Percentiles rank a stretch among this genome's conserved stretches.
Conservation (phyloP, 2,797 vertebrate genomes). For the Muraenolepis orangiensis region DNA sequence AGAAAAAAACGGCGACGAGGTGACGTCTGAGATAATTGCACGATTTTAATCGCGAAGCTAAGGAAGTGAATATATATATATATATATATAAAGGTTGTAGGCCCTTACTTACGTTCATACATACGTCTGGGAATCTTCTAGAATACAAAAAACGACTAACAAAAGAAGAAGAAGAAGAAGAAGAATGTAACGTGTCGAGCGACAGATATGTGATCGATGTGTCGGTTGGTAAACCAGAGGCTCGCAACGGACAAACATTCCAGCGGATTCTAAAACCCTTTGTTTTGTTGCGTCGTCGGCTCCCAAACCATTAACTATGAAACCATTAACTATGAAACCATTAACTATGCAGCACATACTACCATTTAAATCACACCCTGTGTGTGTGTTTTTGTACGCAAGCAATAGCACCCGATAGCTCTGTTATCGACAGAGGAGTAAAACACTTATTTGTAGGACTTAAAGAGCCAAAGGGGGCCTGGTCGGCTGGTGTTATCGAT, state of each 20-base stretch:
- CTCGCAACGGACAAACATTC: slow-evolving; percentile 65
- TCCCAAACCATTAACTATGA: slow-evolving; percentile 66
- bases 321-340: slow-evolving; percentile 63
- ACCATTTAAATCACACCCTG: slow-evolving; percentile 43
- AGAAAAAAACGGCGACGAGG: slow-evolving; percentile 67
- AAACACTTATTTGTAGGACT: slow-evolving; percentile 29
- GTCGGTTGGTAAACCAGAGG: slow-evolving; percentile 38
- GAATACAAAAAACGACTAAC: slow-evolving; percentile 4
- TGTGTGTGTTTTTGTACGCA: slow-evolving; percentile 43
- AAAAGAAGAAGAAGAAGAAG: background rate
- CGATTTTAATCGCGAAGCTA: slow-evolving; percentile 58
- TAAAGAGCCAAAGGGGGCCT: slow-evolving; percentile 66
- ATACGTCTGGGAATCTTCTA: slow-evolving; percentile 23
- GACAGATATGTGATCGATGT: slow-evolving; percentile 57
- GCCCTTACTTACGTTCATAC: too few relatives aligned
- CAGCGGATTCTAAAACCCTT: slow-evolving; percentile 71
- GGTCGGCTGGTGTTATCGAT: slow-evolving; percentile 69
- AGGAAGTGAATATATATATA: slow-evolving; percentile 54
- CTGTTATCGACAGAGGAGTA: slow-evolving; percentile 57
- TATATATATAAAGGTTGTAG: slow-evolving; percentile 51
- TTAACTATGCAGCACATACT: slow-evolving; percentile 69
- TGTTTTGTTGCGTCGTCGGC: slow-evolving; percentile 70
- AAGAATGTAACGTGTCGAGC: slow-evolving; percentile 20
- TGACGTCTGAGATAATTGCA: slow-evolving; percentile 63
- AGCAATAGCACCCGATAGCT: slow-evolving; percentile 46